Conservation (phyloP, 2,113 vertebrate genomes). For the Melanerpes formicivorus region DNA sequence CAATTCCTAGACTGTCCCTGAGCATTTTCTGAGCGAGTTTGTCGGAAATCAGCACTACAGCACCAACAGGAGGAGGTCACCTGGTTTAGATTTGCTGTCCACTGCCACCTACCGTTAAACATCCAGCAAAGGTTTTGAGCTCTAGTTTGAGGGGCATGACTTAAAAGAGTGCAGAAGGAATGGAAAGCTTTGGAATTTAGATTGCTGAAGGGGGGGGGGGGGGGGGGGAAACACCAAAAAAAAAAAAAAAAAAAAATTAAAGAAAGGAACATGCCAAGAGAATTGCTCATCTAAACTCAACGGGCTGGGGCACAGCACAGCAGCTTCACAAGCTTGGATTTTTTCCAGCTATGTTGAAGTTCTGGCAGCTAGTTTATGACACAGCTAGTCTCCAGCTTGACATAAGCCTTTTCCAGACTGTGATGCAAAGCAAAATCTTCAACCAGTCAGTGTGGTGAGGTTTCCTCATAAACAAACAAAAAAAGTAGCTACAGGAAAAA, state of each 20-base stretch:
- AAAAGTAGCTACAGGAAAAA: not conserved
- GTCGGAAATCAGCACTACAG: not conserved
- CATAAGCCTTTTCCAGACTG: not conserved
- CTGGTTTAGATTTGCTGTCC: constrained; percentile 6
- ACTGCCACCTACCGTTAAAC: constrained; percentile 52
- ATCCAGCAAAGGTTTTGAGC: not conserved
- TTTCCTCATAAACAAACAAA: not conserved
- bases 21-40: not conserved
- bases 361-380: not conserved
- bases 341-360: not conserved
- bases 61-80: not conserved
- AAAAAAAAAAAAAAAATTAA: too few relatives aligned
- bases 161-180: not conserved
- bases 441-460: not conserved
- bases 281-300: not conserved
- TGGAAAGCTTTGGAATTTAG: not conserved
- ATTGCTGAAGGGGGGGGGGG: not conserved
- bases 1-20: not conserved
- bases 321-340: not conserved
- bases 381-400: not conserved
- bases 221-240: too few relatives aligned
- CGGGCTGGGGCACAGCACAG: not conserved
- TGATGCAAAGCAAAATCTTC: not conserved
- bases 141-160: not conserved
- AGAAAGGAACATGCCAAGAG: not conserved